These are phyloP conservation scores for Incurvaria masculella DNA, from an alignment of 2,888 invertebrate genomes.

Conservation along the genomic window DNA sequence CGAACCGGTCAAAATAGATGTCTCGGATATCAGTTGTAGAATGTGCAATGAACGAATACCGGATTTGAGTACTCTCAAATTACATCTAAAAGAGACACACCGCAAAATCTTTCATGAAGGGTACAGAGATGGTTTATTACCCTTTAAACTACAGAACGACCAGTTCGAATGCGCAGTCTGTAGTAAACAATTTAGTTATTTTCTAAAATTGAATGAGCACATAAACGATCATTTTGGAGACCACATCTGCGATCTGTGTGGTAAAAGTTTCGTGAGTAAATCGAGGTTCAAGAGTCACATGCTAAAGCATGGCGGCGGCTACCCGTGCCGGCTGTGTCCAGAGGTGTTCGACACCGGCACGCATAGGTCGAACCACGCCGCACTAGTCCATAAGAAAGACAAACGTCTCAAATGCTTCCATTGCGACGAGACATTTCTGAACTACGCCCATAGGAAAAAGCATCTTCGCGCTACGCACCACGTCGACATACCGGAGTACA, in stretches of 20 bases:
- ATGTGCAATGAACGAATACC: slow-evolving; percentile 30
- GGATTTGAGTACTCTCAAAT: slow-evolving; percentile 28
- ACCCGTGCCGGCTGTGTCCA: background rate
- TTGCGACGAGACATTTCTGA: slow-evolving; percentile 36
- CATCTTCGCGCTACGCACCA: slow-evolving; percentile 43
- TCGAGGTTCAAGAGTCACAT: slow-evolving; percentile 37
- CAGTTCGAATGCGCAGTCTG: slow-evolving; percentile 38
- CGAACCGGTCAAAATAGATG: too few relatives aligned
- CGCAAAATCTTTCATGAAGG: slow-evolving; percentile 35
- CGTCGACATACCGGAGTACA: slow-evolving; percentile 31
- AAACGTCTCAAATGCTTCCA: slow-evolving; percentile 40
- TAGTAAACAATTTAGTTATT: slow-evolving; percentile 35
- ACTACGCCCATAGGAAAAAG: slow-evolving; percentile 39
- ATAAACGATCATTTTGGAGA: slow-evolving; percentile 47
- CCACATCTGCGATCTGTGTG: slow-evolving; percentile 39
- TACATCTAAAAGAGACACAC: slow-evolving; percentile 31
- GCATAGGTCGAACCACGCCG: slow-evolving; percentile 23
- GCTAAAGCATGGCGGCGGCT: slow-evolving; percentile 17
- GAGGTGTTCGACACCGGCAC: slow-evolving; percentile 8
- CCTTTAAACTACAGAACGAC: slow-evolving; percentile 32
- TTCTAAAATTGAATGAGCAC: slow-evolving; percentile 41
- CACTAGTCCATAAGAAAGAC: slow-evolving; percentile 23
- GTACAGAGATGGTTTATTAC: slow-evolving; percentile 34
- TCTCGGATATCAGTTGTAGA: slow-evolving; percentile 30
- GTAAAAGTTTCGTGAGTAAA: slow-evolving; percentile 39